Evolutionary conservation across 2,888 invertebrate genomes (phyloP).

Genomic region (Eucriotettix oculatus): DNA sequence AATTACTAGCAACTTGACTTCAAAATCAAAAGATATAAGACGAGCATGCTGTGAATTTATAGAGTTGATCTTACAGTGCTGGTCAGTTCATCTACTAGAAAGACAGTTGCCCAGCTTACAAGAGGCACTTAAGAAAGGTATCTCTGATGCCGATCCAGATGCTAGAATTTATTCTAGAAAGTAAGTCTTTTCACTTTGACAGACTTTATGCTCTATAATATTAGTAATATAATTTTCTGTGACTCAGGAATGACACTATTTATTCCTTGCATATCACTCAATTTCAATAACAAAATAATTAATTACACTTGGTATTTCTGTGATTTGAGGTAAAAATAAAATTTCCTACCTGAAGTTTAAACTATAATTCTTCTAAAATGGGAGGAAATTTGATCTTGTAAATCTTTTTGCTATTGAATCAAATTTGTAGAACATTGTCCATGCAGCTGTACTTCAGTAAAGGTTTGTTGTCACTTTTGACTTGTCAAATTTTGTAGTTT

Average conservation of each 20-base stretch:
- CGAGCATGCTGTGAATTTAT: constrained; percentile 64
- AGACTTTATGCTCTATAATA: no score
- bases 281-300: background rate
- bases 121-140: constrained; percentile 72
- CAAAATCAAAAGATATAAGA: constrained; percentile 87
- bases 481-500: no score
- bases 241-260: no score
- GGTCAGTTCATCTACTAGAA: constrained; percentile 74
- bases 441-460: no score
- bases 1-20: constrained; percentile 54
- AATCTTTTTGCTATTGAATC: background rate
- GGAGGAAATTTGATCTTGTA: background rate
- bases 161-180: constrained; percentile 68
- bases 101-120: constrained; percentile 58
- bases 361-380: no score
- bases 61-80: constrained; percentile 64
- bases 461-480: no score
- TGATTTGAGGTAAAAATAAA: no score
- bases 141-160: constrained; percentile 84
- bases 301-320: no score
- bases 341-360: background rate
- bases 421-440: background rate
- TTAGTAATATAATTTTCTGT: no score
- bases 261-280: no score
- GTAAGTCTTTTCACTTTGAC: constrained; percentile 29